Evolutionary conservation across 2,797 vertebrate genomes (phyloP).

Genomic region (Xenops minutus): DNA sequence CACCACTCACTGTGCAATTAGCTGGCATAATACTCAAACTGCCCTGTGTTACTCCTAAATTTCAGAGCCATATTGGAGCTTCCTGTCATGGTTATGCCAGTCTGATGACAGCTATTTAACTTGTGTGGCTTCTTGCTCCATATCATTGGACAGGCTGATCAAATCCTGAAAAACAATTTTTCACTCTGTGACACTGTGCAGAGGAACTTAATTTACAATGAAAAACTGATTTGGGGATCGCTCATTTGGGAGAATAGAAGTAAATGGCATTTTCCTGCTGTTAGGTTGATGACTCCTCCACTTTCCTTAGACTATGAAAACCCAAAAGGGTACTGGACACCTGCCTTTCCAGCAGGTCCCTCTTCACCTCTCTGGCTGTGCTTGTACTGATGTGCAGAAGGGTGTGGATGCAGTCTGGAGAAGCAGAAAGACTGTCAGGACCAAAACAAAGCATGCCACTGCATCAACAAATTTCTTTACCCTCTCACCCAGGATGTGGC

Average conservation of each 20-base stretch:
- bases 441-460: not conserved
- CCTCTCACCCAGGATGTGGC: not conserved
- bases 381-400: accelerated
- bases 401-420: accelerated
- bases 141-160: not conserved
- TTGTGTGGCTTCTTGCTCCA: not conserved
- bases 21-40: not conserved
- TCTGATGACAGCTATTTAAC: not conserved
- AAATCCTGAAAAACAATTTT: not conserved
- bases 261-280: not conserved
- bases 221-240: not conserved
- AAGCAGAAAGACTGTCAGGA: not conserved
- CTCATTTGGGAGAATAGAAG: not conserved
- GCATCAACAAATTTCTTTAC: not conserved
- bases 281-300: not conserved
- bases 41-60: not conserved
- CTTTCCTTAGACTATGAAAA: not conserved
- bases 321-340: accelerated
- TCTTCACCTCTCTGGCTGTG: not conserved
- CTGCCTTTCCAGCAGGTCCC: not conserved
- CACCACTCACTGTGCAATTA: not conserved
- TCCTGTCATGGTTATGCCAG: not conserved
- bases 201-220: not conserved
- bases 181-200: not conserved
- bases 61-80: not conserved